These are phyloP conservation scores for Anoplopoma fimbria DNA, from an alignment of 2,113 vertebrate species.

Conservation along the genomic window DNA sequence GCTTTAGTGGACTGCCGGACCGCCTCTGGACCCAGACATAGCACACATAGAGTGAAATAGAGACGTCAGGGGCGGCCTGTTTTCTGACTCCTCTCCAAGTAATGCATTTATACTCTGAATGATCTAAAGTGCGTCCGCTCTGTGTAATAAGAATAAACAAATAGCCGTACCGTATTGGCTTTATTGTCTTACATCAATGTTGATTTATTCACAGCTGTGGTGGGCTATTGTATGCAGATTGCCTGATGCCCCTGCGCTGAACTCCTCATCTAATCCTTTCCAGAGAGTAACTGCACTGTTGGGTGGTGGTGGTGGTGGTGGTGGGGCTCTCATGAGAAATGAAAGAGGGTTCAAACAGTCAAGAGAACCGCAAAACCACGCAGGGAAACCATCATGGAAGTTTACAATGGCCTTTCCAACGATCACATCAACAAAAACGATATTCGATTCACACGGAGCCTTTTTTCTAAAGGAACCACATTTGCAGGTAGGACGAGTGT, in stretches of 20 bases:
- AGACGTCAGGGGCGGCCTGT: constrained; percentile 33
- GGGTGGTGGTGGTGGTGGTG: no score
- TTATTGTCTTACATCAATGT: constrained; percentile 73
- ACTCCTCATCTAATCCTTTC: constrained; percentile 71
- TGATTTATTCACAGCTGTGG: constrained; percentile 67
- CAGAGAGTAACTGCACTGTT: constrained; percentile 43
- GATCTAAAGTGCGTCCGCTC: constrained; percentile 48
- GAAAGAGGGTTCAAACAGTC: constrained; percentile 72
- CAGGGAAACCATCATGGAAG: constrained; percentile 48
- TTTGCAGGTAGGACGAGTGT: constrained; percentile 37
- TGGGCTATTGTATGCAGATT: constrained; percentile 78
- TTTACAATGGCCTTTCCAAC: constrained; percentile 23
- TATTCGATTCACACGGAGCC: constrained; percentile 6
- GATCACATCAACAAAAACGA: constrained; percentile 21
- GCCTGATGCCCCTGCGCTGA: constrained; percentile 69
- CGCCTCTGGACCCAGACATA: constrained; percentile 65
- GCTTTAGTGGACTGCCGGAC: constrained; percentile 61
- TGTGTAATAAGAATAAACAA: constrained; percentile 74
- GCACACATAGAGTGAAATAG: constrained; percentile 24
- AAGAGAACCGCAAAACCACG: constrained; percentile 49
- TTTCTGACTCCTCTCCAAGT: constrained; percentile 35
- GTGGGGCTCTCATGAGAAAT: constrained; percentile 59
- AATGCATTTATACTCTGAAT: constrained; percentile 60
- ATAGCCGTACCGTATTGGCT: constrained; percentile 57
- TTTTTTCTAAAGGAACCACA: constrained; percentile 14